Base-by-base conservation (phyloP, 2,113 vertebrate genomes). In the Catharus fuscescens region DNA sequence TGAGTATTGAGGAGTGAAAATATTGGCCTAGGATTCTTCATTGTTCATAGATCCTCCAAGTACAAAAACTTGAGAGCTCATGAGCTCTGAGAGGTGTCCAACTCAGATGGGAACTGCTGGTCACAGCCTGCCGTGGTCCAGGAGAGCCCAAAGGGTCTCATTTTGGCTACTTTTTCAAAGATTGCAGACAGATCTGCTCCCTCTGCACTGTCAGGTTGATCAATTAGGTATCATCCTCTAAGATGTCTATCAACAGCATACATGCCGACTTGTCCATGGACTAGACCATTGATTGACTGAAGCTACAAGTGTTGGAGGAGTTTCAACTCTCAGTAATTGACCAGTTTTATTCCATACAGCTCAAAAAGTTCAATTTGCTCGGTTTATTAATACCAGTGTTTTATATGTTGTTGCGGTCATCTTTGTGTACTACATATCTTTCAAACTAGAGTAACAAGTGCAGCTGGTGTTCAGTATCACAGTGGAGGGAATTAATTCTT, bases 41-140 rank as follows among this genome's bases (percentile, higher is more conserved):
- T 24, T 65, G 18, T 65, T 74, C 0, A 0, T 74, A 0, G 1
- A 29, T 48, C 29, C 15, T 48, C 29, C 0, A 1, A n/a, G 19
- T 48, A 57, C 15, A 40, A 74, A 64, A 28, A 5, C n/a, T n/a
- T 48, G 50, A 56, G 50, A 16, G 25, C 40, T 85, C 50, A 13
- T 38, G 38, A 56, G 50, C 25, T 74, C 42, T 48, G 50, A 48
- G 42, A 73, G 18, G 15, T n/a, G n/a, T 56, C 42, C 18, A 12
- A 40, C 42, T 57, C 29, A 48, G 42, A 48, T 14, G 7, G 21
- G 48, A 38, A 48, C 24, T 57, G 52, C 42, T 66, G 19, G 7
- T 66, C 2, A 1, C 42, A 34, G 34, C 20, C 36, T 48, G 19
- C 31, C 50, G 25, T 0, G 0, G 19, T n/a, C 50, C 52, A 16